Base-by-base conservation (phyloP, 2,113 vertebrate species). In the Elanoides forficatus region DNA sequence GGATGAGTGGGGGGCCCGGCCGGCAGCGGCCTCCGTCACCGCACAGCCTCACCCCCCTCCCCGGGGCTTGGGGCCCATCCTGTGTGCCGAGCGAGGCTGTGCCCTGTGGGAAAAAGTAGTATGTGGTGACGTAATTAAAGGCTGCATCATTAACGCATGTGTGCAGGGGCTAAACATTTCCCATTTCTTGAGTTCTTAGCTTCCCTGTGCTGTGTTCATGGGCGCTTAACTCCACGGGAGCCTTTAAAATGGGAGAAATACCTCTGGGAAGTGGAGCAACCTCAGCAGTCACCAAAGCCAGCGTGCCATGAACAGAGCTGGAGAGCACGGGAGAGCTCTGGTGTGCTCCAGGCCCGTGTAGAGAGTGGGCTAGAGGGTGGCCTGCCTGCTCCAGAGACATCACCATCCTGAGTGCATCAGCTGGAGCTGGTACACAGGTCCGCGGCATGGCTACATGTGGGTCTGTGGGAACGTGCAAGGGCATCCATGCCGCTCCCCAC, bases 1-100 rank as follows among this genome's bases (percentile, higher is more conserved):
- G 9, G 94, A 97, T 97, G 91, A 81, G 75, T 36, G 85, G 83
- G 91, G 93, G 80, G 91, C 86, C 88, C 92, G 75, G 56, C 63
- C 43, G 22, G 90, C 92, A 59, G 90, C 15, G 0, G 52, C 73
- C 84, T 81, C 94, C 8, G 0, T 92, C 94, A 86, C 79, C 10
- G 4, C 86, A 55, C 94, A 85, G 95, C 86, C 82, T 94, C 30
- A 21, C 52, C 65, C 87, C 56, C 89, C 68, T 94, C 91, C 86
- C 78, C 1, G 3, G 84, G 87, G 94, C 78, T 63, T 67, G 94
- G 29, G 87, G 95, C 92, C 86, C 93, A 94, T 96, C 91, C 96
- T 94, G 89, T 92, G 91, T 75, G 89, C 80, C 0, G 60, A 86
- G 76, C 1, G 0, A 94, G 80, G 76, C 89, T 0, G 0, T 86